Evolutionary conservation across 1,140 invertebrate genomes (phyloP).

Genomic region (Paramacrobiotus metropolitanus): DNA sequence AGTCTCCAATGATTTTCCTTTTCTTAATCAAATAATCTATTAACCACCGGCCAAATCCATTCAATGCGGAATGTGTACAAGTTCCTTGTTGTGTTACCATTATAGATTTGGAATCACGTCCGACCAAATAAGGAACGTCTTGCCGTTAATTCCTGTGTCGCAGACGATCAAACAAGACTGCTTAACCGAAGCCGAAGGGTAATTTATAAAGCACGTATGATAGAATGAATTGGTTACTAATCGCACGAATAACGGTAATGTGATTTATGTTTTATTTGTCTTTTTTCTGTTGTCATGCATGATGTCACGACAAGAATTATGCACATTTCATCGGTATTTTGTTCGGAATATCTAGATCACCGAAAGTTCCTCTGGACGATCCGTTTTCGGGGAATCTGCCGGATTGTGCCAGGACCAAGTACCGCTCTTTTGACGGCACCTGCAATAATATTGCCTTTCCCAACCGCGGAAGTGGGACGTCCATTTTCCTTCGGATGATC

Average conservation of each 20-base stretch:
- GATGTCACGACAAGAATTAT: not conserved
- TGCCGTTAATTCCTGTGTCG: not conserved
- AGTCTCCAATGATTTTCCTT: not conserved
- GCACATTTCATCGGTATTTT: not conserved
- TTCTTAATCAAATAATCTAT: too few species aligned
- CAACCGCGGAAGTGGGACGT: not conserved
- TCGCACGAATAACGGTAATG: not conserved
- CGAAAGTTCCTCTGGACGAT: not conserved
- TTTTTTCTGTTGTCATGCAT: not conserved
- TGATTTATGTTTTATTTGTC: not conserved
- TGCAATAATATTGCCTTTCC: slow-evolving; percentile 3
- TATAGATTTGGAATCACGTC: not conserved
- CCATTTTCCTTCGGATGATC: slow-evolving; percentile 4
- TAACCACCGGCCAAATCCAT: too few species aligned
- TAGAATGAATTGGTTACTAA: not conserved
- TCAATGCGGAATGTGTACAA: not conserved
- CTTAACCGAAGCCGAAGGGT: not conserved
- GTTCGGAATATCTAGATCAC: not conserved
- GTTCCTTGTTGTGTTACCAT: not conserved
- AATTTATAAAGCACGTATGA: not conserved
- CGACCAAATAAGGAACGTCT: not conserved
- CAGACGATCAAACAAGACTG: slow-evolving; percentile 1
- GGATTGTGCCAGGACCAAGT: not conserved
- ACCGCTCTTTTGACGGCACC: not conserved
- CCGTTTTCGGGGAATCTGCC: not conserved